Base-by-base conservation (phyloP, 2,113 vertebrate species). In the Spheniscus mendiculus region DNA sequence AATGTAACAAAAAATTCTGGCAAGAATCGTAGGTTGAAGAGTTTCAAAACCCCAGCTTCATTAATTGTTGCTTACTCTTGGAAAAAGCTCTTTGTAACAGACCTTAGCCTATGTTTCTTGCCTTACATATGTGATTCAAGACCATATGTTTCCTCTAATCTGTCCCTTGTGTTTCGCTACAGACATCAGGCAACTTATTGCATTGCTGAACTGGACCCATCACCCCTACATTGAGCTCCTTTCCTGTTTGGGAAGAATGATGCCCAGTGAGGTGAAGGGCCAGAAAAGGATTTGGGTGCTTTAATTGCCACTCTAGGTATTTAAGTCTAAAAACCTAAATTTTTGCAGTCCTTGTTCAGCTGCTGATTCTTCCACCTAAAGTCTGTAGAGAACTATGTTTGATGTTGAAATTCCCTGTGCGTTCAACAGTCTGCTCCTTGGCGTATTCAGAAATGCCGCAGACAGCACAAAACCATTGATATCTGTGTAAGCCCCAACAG, bases 31-130 rank as follows among this genome's bases (percentile, higher is more conserved):
- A 29, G 30, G 36, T 6, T 34, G 61, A 94, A 69, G 77, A 76
- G 42, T 50, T 82, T 76, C 56, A 89, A 94, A 93, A 47, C 44
- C 70, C 23, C 40, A 79, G 34, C 16, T 89, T 76, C 87, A 56
- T 74, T 91, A 87, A 71, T 53, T 55, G 44, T 27, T 96, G 70
- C 70, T 91, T 87, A 69, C 21, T 83, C 53, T 65, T 72, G 58
- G 66, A 78, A 76, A 90, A 89, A 82, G 9, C 47, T 74, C 40
- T 58, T 44, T 79, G 15, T 61, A 56, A 38, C 40, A 89, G 81
- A 61, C 3, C 30, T 74, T 44, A 82, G 17, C 84, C 80, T 91
- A 78, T 83, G 84, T 88, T 93, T 94, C 42, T 88, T 90, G 25
- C 52, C 62, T 83, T 80, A 72, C 11, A 44, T 45, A 86, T 69